These are phyloP conservation scores for Brachionus rotundiformis DNA, from an alignment of 1,140 invertebrate species.

Conservation along the genomic window DNA sequence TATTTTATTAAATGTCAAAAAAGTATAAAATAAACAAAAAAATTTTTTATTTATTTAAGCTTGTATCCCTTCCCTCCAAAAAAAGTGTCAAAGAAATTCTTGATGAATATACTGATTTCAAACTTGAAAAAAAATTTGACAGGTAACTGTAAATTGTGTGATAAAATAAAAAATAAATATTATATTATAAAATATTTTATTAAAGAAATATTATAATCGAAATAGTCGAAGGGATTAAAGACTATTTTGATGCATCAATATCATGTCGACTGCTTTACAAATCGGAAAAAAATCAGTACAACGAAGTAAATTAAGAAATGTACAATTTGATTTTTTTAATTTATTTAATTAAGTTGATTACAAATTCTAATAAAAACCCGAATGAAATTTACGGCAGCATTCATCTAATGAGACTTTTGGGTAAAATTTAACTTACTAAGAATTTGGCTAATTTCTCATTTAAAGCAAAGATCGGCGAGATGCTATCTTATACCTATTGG, in stretches of 20 bases:
- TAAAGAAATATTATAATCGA: constrained; percentile 26
- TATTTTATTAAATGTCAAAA: background rate
- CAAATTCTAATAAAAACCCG: constrained; percentile 35
- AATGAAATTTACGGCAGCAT: constrained; percentile 27
- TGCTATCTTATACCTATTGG: constrained; percentile 50
- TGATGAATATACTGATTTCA: constrained; percentile 10
- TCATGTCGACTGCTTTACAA: constrained; percentile 5
- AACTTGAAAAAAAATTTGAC: constrained; percentile 41
- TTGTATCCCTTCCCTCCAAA: background rate
- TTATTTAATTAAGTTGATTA: background rate
- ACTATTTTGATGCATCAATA: constrained; percentile 40
- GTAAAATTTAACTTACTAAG: background rate
- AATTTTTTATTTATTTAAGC: background rate
- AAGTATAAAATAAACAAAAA: background rate
- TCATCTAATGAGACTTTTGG: constrained; percentile 42
- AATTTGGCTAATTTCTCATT: background rate
- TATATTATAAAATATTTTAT: background rate
- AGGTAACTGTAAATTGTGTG: constrained; percentile 19
- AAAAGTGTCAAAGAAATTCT: constrained; percentile 16
- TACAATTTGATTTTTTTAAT: background rate
- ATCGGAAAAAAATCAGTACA: constrained; percentile 10
- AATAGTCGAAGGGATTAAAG: constrained; percentile 47
- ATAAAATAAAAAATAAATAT: background rate
- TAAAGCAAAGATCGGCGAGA: constrained; percentile 33
- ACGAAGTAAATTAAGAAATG: background rate